These are phyloP conservation scores for Chelmon rostratus DNA, from an alignment of 2,797 vertebrate species.

Conservation along the genomic window DNA sequence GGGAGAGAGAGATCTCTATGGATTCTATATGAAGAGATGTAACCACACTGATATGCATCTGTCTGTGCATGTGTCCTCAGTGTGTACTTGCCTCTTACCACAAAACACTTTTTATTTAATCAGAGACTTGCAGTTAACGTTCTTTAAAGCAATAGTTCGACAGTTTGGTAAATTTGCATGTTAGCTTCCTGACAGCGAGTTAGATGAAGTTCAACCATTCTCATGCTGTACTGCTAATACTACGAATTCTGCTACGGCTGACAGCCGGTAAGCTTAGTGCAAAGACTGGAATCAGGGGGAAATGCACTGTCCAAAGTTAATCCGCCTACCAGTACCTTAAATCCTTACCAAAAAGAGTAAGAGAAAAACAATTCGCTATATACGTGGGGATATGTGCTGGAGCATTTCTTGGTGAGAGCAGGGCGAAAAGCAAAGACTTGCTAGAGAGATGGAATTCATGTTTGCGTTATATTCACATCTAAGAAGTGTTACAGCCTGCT, in stretches of 20 bases:
- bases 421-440: neutral
- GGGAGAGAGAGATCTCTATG: slow-evolving; percentile 6
- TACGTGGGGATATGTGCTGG: neutral
- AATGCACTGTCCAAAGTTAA: neutral
- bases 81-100: neutral
- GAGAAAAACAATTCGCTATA: neutral
- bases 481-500: neutral
- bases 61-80: neutral
- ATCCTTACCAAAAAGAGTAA: no score
- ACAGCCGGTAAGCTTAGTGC: no score
- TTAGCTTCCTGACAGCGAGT: neutral
- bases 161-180: neutral
- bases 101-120: neutral
- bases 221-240: no score
- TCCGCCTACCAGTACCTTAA: neutral
- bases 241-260: no score
- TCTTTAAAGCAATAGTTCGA: neutral
- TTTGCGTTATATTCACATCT: no score
- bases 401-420: neutral
- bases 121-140: neutral
- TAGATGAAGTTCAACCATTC: no score
- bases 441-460: no score
- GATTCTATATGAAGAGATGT: slow-evolving; percentile 32
- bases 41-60: slow-evolving; percentile 2
- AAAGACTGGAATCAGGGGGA: no score